Percentiles rank a stretch among this genome's conserved stretches.
These are phyloP conservation scores for Otus scops DNA, from an alignment of 2,797 vertebrate species.

Conservation along the genomic window DNA sequence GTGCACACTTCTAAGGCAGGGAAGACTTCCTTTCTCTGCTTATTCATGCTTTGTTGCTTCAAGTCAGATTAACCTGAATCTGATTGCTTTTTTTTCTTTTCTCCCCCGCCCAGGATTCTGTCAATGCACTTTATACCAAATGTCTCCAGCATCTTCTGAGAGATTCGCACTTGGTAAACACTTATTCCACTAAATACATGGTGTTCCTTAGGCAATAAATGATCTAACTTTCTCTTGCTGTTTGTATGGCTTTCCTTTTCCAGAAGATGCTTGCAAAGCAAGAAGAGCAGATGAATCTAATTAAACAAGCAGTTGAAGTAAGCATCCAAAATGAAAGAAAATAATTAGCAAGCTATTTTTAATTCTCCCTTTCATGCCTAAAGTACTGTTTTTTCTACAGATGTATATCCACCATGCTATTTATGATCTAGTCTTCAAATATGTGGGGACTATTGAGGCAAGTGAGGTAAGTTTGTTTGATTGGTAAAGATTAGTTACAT, in stretches of 20 bases:
- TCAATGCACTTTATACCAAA: conserved; percentile 91
- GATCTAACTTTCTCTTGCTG: conserved; percentile 8
- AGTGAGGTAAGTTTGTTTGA: conserved; percentile 81
- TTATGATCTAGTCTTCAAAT: conserved; percentile 93
- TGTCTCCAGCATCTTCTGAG: conserved; percentile 94
- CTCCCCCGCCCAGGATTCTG: conserved; percentile 81
- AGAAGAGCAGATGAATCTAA: conserved; percentile 92
- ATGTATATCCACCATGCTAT: conserved; percentile 94
- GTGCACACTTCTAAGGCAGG: background rate
- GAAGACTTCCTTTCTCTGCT: background rate
- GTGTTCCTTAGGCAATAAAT: background rate
- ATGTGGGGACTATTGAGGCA: conserved; percentile 92
- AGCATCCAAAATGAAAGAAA: conserved; percentile 13
- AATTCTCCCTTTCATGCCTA: background rate
- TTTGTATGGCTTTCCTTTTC: conserved; percentile 23
- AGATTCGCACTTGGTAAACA: conserved; percentile 91
- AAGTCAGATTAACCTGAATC: background rate
- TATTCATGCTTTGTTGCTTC: background rate
- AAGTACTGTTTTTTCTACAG: conserved; percentile 68
- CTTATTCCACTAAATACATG: background rate
- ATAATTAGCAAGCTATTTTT: background rate
- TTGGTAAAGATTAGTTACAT: background rate
- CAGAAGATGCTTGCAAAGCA: conserved; percentile 92
- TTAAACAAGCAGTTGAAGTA: conserved; percentile 98
- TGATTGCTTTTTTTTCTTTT: background rate